Evolutionary conservation across 2,113 vertebrate genomes (phyloP), one percentile per base, ranked within the genome.

Genomic region (Phainopepla nitens): DNA sequence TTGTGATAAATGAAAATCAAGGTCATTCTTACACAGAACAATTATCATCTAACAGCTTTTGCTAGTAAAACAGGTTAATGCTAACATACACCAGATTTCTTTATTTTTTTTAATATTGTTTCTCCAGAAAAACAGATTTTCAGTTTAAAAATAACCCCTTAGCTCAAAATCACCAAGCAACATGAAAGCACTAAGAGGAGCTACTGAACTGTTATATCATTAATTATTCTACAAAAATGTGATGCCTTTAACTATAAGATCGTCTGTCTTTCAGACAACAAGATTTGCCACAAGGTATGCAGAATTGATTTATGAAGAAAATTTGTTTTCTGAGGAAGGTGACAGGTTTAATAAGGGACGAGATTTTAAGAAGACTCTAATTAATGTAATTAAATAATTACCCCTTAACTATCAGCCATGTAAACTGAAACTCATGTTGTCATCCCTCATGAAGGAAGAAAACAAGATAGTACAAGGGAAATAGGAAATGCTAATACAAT

Each of bases 41-140:
- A 97, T 89, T 96, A 97, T 97, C 94, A 97, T 94, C 54, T 92
- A 96, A 70, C 70, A 87, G 19, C 53, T 95, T 95, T 66, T 35
- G 29, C 20, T 61, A 36, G 49, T 87, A 96, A 97, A 97, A 47
- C 56, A 94, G 94, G 96, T 94, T 96, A 97, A 96, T 83, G 58
- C 28, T 94, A 95, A 89, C 31, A 65, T 36, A 88, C 60, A 83
- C 60, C 25, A 71, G 84, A 84, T 19, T 58, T 95, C 41, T 94
- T 81, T 94, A 88, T 75, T 73, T 83, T 87, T 91, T 58, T 45
- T 22, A 60, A 75, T 75, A 56, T 33, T 91, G 10, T 82, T 82
- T 62, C 31, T 80, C 49, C 75, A 81, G 82, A 87, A 96, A 95
- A 72, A 33, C 50, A 90, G 72, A 70, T 77, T 88, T 96, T 76